Base-by-base conservation (phyloP, 2,888 invertebrate genomes). In the Agapostemon virescens region DNA sequence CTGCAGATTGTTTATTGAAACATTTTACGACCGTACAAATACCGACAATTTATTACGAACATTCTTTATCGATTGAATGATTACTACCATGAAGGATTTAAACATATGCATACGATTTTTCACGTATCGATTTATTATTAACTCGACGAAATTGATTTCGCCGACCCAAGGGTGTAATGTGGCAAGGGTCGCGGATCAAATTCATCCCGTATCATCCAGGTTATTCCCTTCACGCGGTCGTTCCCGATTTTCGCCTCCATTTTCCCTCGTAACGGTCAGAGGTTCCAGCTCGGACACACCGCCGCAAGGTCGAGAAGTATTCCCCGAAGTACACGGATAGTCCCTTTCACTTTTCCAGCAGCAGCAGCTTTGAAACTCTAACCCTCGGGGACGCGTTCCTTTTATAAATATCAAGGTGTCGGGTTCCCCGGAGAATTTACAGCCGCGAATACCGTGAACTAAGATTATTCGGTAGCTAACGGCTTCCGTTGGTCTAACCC, bases 351-450 rank as follows among this genome's bases (percentile, higher is more conserved):
- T 77, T 80, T 77, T 66, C 42, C 38, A 74, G 76, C 45, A 64
- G 76, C 45, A 64, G 76, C 63, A 79, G 82, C 84, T 84, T 77
- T 73, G 82, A 81, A 84, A 84, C 83, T 76, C 76, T 77, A 71
- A 26, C 74, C 73, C 74, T 45, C 38, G 70, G 58, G 75, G 77
- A 66, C 74, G 67, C 79, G 73, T 77, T 71, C 70, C 69, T 66
- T 83, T 83, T 81, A 71, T 80, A 84, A 84, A 83, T 80, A 69
- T 49, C 58, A 30, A 33, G 55, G 71, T 75, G 78, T 78, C 71
- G 78, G 52, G 70, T 74, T 67, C 45, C 26, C 63, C 33, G 55
- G 30, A 69, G 68, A 81, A 81, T 78, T 78, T 80, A 80, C 66
- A 69, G 36, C 78, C 69, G 42, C 30, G 67, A 74, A 70, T 74